Percentiles rank a stretch among this genome's conserved stretches.
These are phyloP conservation scores for Drosophila birchii DNA, from an alignment of 2,888 invertebrate species.

Conservation along the genomic window DNA sequence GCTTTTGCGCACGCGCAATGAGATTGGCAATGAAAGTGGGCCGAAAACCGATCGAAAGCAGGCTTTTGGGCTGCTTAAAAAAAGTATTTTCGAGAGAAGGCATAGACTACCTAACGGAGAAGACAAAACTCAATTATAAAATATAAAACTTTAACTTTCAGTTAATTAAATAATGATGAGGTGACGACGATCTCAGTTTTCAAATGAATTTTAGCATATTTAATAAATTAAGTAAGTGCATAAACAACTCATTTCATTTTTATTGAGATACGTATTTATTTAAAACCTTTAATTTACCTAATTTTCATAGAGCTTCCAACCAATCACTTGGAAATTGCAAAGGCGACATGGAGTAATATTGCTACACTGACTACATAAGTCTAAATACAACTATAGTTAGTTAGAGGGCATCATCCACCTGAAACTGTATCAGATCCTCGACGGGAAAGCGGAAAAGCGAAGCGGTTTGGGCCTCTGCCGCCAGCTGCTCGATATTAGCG, in stretches of 20 bases:
- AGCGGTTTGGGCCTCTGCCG: slow-evolving; percentile 80
- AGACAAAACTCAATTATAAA: background rate
- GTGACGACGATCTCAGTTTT: background rate
- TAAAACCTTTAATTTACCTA: slow-evolving; percentile 13
- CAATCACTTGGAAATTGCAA: background rate
- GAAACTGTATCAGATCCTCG: slow-evolving; percentile 83
- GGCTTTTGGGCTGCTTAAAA: slow-evolving; percentile 28
- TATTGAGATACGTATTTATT: slow-evolving; percentile 12
- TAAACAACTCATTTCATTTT: background rate
- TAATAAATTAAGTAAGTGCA: background rate
- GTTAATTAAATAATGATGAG: background rate
- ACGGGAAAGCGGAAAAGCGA: slow-evolving; percentile 83
- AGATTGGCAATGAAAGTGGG: slow-evolving; percentile 58
- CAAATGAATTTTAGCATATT: background rate
- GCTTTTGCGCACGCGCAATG: slow-evolving; percentile 76
- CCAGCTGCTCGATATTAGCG: slow-evolving; percentile 78
- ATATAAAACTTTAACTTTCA: background rate
- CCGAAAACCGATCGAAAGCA: background rate
- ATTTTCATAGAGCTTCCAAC: background rate
- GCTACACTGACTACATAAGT: slow-evolving; percentile 17
- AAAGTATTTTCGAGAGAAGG: background rate
- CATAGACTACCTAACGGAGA: background rate
- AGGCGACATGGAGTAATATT: background rate
- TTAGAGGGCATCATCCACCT: slow-evolving; percentile 83
- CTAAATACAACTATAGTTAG: slow-evolving; percentile 34